Evolutionary conservation across 2,113 vertebrate species (phyloP).

Genomic region (Boulengeromyrus knoepffleri): DNA sequence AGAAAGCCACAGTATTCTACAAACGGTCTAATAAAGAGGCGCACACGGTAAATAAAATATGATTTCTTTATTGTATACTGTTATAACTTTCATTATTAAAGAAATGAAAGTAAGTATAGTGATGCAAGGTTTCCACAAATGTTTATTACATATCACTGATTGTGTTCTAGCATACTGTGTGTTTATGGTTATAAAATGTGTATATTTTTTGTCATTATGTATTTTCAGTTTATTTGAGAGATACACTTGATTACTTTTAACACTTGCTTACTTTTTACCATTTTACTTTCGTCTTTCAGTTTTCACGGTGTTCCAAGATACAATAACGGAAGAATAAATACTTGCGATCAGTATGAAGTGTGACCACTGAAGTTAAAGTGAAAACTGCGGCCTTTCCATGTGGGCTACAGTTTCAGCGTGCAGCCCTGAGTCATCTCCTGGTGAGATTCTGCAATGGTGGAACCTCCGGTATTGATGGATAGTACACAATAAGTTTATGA

Average conservation of each 20-base stretch:
- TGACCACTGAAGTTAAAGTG: neutral
- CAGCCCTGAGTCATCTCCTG: neutral
- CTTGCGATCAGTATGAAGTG: neutral
- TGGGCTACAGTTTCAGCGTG: neutral
- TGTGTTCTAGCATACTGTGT: neutral
- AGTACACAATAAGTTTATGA: neutral
- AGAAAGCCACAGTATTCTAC: no score
- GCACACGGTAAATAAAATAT: no score
- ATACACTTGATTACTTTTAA: neutral
- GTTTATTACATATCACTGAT: neutral
- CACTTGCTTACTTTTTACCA: neutral
- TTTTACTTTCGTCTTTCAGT: neutral
- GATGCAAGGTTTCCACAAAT: neutral
- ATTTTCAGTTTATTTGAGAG: neutral
- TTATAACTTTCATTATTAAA: no score
- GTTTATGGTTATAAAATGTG: neutral
- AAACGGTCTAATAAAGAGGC: no score
- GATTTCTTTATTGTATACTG: no score
- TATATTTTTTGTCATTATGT: neutral
- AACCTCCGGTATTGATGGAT: neutral
- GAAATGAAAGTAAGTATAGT: neutral
- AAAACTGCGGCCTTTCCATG: neutral
- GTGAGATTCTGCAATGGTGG: neutral
- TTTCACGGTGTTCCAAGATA: neutral
- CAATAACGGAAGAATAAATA: neutral